Evolutionary conservation across 2,113 vertebrate genomes (phyloP), one percentile per base, ranked within the genome.

Genomic region (Xiphorhynchus elegans): DNA sequence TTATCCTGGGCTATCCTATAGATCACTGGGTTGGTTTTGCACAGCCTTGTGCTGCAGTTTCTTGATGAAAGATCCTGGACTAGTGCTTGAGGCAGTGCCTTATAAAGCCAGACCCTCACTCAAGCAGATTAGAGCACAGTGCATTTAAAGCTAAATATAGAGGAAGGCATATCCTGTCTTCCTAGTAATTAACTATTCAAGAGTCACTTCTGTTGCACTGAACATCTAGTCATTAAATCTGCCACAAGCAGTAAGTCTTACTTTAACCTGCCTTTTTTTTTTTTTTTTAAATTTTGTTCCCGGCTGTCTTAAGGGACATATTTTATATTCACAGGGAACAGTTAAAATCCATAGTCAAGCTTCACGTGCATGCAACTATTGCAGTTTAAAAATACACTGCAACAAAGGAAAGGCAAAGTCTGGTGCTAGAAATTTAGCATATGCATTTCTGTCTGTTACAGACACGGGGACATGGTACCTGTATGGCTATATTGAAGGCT

Each of bases 101-200:
- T 96, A 96, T 92, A 96, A 98, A 97, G 97, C 87, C 95, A 97
- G 96, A 95, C 93, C 88, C 94, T 96, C 49, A 26, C 86, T 89
- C 2, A 1, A 95, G 93, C 89, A 96, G 95, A 97, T 98, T 87
- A 97, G 47, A 93, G 79, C 9, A 17, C 77, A 85, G 88, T 83
- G 55, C 7, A 17, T 86, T 89, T 87, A 96, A 78, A 83, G 92
- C 97, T 98, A 98, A 97, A 98, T 97, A 97, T 97, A 98, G 97
- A 96, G 79, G 53, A 11, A 8, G n/a, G 91, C 91, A 87, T 79
- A 92, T 93, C 90, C 77, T 96, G 46, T 86, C 82, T 94, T 96
- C 63, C 73, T 97, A 66, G 90, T 97, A 97, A 97, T 93, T 97
- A 96, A 92, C 96, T 91, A 53, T 93, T 68, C 62, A 82, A 66